A percentile compares a stretch with the other conserved stretches of the same genome.
These are phyloP conservation scores for Epistrophe grossulariae DNA, from an alignment of 2,888 invertebrate species.

Conservation along the genomic window DNA sequence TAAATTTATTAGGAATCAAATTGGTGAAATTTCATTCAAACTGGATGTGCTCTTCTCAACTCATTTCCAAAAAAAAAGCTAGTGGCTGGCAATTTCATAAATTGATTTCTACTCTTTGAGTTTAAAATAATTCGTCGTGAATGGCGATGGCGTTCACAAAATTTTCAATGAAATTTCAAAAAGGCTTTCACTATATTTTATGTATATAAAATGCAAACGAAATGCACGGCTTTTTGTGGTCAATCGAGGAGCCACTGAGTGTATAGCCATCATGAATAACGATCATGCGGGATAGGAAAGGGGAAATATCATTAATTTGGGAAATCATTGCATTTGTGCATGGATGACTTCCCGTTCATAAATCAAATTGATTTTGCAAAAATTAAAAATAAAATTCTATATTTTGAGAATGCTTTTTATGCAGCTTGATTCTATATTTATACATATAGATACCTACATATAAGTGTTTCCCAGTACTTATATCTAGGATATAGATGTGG, in stretches of 20 bases:
- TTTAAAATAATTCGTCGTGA: slow-evolving; percentile 57
- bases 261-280: background rate
- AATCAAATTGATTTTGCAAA: slow-evolving; percentile 56
- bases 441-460: background rate
- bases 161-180: slow-evolving; percentile 54
- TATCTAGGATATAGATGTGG: no score
- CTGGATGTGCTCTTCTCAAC: background rate
- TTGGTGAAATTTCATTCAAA: slow-evolving; percentile 57
- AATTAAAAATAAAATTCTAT: slow-evolving; percentile 34
- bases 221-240: slow-evolving; percentile 62
- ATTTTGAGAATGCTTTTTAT: slow-evolving; percentile 1
- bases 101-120: slow-evolving; percentile 64
- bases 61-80: slow-evolving; percentile 34
- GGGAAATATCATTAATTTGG: slow-evolving; percentile 40
- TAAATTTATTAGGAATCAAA: slow-evolving; percentile 68
- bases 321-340: slow-evolving; percentile 64
- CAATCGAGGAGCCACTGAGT: slow-evolving; percentile 57
- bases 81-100: slow-evolving; percentile 65
- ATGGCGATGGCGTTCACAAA: slow-evolving; percentile 24
- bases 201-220: slow-evolving; percentile 28
- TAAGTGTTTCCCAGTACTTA: no score
- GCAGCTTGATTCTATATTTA: background rate
- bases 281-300: background rate
- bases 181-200: slow-evolving; percentile 46
- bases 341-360: slow-evolving; percentile 56